Evolutionary conservation across 2,888 invertebrate genomes (phyloP), one percentile per base, ranked within the genome.

Genomic region (Archaeoteleia sp.): DNA sequence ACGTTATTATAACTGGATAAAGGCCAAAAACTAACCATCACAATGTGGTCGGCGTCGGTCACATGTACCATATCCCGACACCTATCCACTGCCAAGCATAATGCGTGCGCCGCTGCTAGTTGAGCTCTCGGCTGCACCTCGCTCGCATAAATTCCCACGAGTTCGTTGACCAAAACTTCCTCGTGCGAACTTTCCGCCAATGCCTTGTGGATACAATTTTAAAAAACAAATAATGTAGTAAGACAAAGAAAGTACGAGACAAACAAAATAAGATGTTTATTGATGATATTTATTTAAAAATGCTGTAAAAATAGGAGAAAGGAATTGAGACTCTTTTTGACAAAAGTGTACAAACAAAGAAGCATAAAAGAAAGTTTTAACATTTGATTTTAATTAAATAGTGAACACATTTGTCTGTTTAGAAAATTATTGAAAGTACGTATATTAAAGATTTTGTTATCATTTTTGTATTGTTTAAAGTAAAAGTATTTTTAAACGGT

Each of bases 61-160:
- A 97, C 90, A 74, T 96, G 92, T 10, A 97, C 91, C 74, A 95
- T 90, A 85, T 97, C 96, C 60, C 91, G 90, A 80, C 93, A 93
- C 81, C 93, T 91, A 85, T 96, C 95, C 49, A 94, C 87, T n/a
- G 96, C 95, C 14, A 93, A 91, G 72, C 95, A 92, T 10, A 97
- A 89, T 2, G 95, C 93, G 76, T 93, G 91, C 12, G 91, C 90
- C 0, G 95, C 93, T 35, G 92, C 90, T 65, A 95, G 89, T 81
- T 95, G 93, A 81, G 92, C 90, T 73, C 92, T 90, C 40, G 92
- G 90, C 55, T 91, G 86, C 34, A 95, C 90, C 73, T 95, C 94
- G 72, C 92, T 91, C 72, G 92, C 90, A 71, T 95, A 91, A 76
- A 96, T 89, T 84, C 93, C 93, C 51, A 94, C 88, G 72, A 97